Conservation (phyloP, 2,797 vertebrate genomes). For the Chanos chanos region DNA sequence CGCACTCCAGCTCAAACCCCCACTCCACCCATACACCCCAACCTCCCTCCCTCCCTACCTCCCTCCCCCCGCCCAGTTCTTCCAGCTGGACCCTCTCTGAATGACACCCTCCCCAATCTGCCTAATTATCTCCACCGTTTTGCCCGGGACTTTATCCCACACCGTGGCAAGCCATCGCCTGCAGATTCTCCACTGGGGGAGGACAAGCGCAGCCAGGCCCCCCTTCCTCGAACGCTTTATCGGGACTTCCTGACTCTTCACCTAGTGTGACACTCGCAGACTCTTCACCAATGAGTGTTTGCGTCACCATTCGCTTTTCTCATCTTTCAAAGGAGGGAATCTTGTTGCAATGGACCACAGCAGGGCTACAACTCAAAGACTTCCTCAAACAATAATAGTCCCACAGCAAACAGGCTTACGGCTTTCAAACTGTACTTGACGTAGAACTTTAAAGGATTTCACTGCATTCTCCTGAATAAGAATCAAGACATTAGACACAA, state of each 20-base stretch:
- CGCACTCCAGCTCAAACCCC: slow-evolving; percentile 44
- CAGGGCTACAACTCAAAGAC: neutral
- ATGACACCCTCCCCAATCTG: slow-evolving; percentile 79
- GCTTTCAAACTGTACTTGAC: too few relatives aligned
- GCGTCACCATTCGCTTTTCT: slow-evolving; percentile 9
- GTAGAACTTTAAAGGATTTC: too few relatives aligned
- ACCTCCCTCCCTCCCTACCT: slow-evolving; percentile 43
- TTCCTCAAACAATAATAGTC: neutral
- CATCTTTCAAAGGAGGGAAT: neutral
- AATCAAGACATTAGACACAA: too few relatives aligned
- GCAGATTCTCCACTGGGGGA: slow-evolving; percentile 41
- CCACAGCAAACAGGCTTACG: too few relatives aligned
- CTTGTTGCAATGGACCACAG: neutral
- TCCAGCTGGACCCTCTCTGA: slow-evolving; percentile 79
- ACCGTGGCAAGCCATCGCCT: slow-evolving; percentile 44
- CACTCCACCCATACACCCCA: slow-evolving; percentile 28
- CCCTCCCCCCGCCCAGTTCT: slow-evolving; percentile 59
- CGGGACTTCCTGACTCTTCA: slow-evolving; percentile 67
- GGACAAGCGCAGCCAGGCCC: slow-evolving; percentile 52
- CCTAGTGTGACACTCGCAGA: slow-evolving; percentile 48
- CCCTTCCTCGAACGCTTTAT: slow-evolving; percentile 50
- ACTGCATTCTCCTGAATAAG: too few relatives aligned
- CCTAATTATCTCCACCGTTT: slow-evolving; percentile 76
- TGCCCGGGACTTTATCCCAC: slow-evolving; percentile 52
- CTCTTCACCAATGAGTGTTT: slow-evolving; percentile 66